Evolutionary conservation across 2,797 vertebrate species (phyloP), one percentile per base, ranked within the genome.

Genomic region (Trachurus trachurus): DNA sequence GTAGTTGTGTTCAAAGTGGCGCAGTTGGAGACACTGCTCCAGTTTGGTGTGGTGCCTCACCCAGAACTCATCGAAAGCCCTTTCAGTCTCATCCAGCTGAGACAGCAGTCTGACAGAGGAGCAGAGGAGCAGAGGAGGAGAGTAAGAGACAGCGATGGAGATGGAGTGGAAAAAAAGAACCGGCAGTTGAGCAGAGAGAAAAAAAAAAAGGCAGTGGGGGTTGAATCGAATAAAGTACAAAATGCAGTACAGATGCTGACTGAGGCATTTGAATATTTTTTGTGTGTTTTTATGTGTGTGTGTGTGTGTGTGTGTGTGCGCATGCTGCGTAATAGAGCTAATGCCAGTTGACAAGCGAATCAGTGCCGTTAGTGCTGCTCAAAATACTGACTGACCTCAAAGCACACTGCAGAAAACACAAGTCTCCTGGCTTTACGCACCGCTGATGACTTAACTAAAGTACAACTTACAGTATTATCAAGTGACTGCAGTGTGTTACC

Each of bases 11-110:
- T 99, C 98, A 84, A 99, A 99, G 90, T 97, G 94, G 50, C 98
- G 95, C 47, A 99, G 96, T 66, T 93, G 94, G 73, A 99, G 93
- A 85, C 98, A 99, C 87, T 99, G 98, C 63, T 98, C 95, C 71
- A 99, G 95, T 79, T 99, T 99, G 89, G 95, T 96, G 74, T 97
- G 96, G 85, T 99, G 98, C 69, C 96, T 96, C 47, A 95, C 91
- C 98, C 98, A 99, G 92, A 99, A 99, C 87, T 98, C 97, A 73
- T 99, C 98, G 74, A 99, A 99, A 31, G 98, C 98, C 0, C 93
- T 89, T 89, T 98, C 97, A 0, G 98, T 99, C 92, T 99, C 98
- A 9, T 96, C 95, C 83, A 99, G 93, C 78, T 99, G 98, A 79
- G 95, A 95, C 81, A 99, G 90, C 80, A 99, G 95, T 87, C 98